phyloP scores from a whole-genome alignment of 1,140 invertebrate genomes.

The Zaprionus gabonicus region DNA sequence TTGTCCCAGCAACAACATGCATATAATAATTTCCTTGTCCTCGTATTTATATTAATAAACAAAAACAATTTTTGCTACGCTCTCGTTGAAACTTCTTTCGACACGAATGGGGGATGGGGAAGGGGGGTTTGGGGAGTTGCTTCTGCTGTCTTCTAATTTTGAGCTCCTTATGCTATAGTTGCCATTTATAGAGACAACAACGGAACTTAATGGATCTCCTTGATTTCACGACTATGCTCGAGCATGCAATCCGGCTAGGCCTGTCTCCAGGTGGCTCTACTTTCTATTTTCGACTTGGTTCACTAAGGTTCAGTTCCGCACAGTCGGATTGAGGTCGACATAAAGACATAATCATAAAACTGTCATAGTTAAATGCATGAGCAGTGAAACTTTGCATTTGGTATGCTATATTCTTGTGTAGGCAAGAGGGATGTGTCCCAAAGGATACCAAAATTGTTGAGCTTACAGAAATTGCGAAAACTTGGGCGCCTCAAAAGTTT shows the following conservation, averaged over 20 bases:
- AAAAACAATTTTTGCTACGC: slow-evolving; percentile 42
- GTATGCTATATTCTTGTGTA: not conserved
- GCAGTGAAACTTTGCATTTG: not conserved
- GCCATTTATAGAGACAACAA: slow-evolving; percentile 55
- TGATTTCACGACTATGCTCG: slow-evolving; percentile 51
- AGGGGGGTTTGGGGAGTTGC: slow-evolving; percentile 4
- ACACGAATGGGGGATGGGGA: slow-evolving; percentile 55
- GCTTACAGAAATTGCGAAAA: not conserved
- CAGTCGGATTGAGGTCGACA: slow-evolving; percentile 36
- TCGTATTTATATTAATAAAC: slow-evolving; percentile 81
- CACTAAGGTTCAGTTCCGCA: not conserved
- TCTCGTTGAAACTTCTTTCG: slow-evolving; percentile 74
- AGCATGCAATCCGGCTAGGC: slow-evolving; percentile 61
- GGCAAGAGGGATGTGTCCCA: not conserved
- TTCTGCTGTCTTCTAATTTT: slow-evolving; percentile 53
- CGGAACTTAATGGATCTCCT: slow-evolving; percentile 51
- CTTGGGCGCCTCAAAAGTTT: not conserved
- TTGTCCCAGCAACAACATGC: slow-evolving; percentile 47
- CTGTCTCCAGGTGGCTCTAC: slow-evolving; percentile 24
- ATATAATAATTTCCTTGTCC: slow-evolving; percentile 71
- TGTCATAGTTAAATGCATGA: slow-evolving; percentile 10
- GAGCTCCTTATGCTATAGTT: slow-evolving; percentile 50
- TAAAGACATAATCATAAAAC: slow-evolving; percentile 45
- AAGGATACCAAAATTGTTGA: not conserved
- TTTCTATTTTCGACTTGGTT: slow-evolving; percentile 58